Evolutionary conservation across 2,113 vertebrate genomes (phyloP), one percentile per base, ranked within the genome.

Genomic region (Ptyas mucosa): DNA sequence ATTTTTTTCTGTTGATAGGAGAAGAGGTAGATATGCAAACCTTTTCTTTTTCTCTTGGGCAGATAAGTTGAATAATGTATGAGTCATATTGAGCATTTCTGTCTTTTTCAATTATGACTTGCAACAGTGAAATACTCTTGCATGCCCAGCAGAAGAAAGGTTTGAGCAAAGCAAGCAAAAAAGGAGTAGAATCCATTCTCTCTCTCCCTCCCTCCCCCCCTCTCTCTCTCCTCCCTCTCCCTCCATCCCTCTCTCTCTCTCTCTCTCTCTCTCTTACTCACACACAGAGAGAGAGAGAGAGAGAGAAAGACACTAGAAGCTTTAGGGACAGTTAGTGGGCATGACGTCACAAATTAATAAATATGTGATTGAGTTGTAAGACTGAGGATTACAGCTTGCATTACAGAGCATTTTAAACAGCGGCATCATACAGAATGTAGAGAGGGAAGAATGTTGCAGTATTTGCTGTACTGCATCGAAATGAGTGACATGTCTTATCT

Each of bases 61-160:
- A 93, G 94, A 95, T 97, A 97, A 96, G 94, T 95, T 97, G 96
- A 97, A 97, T 96, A 96, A 97, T 97, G 95, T 96, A 97, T 97
- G 96, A 97, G 96, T 95, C 96, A 96, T 96, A 96, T 96, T 96
- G 96, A 97, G 95, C 96, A 94, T 96, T 96, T 97, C 96, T 97
- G 95, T 96, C 96, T 97, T 97, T 97, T 97, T 96, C 97, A 96
- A 94, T 97, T 97, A 97, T 94, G 95, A 96, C 96, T 96, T 92
- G 94, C 94, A 93, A 95, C 95, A 89, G 51, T 95, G 95, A 95
- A 96, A 95, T 96, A 85, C 7, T 95, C 93, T 93, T 95, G 96
- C 93, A 88, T 95, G 95, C 91, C 94, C 96, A 94, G 94, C 86
- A 96, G 94, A 95, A 89, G 87, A 89, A 92, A 90, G 94, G 96